A percentile compares a stretch with the other conserved stretches of the same genome.
Evolutionary conservation across 2,113 vertebrate genomes (phyloP).

Genomic region (Isurus oxyrinchus): DNA sequence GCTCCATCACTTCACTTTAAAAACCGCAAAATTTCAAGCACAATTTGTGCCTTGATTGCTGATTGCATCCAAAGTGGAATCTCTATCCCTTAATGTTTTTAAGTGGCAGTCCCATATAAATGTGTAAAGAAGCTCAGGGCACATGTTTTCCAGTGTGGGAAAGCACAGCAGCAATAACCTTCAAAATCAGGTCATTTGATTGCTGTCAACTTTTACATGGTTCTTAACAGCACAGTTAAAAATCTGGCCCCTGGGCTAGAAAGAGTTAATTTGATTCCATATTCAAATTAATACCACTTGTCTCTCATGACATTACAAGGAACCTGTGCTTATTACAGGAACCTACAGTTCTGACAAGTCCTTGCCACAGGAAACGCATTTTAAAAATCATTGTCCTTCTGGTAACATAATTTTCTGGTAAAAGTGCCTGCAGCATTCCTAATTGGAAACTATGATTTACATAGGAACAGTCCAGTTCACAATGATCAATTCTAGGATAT

Average conservation of each 20-base stretch:
- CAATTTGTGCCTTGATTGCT: neutral
- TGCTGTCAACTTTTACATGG: constrained; percentile 20
- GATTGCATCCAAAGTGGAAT: neutral
- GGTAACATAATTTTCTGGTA: constrained; percentile 25
- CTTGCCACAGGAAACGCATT: constrained; percentile 32
- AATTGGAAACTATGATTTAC: neutral
- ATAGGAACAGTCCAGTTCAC: neutral
- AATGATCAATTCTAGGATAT: neutral
- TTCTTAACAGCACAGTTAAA: constrained; percentile 10
- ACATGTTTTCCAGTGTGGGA: neutral
- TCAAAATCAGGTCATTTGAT: neutral
- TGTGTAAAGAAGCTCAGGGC: neutral
- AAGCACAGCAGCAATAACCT: neutral
- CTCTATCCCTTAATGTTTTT: neutral
- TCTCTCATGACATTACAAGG: constrained; percentile 8
- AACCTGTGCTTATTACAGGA: constrained; percentile 13
- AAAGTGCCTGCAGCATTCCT: neutral
- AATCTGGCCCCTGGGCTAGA: neutral
- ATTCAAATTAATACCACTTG: constrained; percentile 22
- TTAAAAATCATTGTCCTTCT: constrained; percentile 29
- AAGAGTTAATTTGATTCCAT: constrained; percentile 20
- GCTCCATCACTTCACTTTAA: neutral
- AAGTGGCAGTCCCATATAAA: neutral
- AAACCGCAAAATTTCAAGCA: neutral
- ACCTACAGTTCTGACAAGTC: constrained; percentile 8